Percentiles rank a stretch among this genome's conserved stretches.
phyloP scores from a whole-genome alignment of 2,888 invertebrate species.

The Pristionchus fissidentatus region DNA sequence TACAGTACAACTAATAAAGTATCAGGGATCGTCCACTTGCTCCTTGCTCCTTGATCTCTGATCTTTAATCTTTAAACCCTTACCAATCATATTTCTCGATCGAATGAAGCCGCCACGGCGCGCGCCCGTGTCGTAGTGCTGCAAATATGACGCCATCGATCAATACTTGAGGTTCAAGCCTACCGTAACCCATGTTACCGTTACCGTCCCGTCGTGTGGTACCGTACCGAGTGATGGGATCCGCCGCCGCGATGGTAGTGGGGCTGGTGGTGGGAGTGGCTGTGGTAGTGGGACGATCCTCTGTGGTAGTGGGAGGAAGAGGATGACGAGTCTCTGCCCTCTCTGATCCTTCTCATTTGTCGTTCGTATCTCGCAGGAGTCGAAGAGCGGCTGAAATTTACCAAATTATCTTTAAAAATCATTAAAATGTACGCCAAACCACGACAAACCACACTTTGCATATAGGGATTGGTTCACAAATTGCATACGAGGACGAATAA shows the following conservation, averaged over 20 bases:
- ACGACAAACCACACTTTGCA: not conserved
- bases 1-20: not conserved
- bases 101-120: slow-evolving; percentile 30
- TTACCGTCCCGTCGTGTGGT: not conserved
- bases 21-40: not conserved
- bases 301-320: not conserved
- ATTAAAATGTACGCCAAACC: not conserved
- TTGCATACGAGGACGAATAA: not conserved
- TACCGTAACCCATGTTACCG: not conserved
- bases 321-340: not conserved
- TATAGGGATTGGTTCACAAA: not conserved
- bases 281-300: not conserved
- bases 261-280: not conserved
- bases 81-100: not conserved
- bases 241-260: not conserved
- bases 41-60: not conserved
- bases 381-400: not conserved
- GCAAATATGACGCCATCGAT: not conserved
- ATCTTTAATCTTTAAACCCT: not conserved
- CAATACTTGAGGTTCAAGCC: not conserved
- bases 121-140: slow-evolving; percentile 22
- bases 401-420: not conserved
- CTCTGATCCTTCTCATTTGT: not conserved
- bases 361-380: not conserved
- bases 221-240: not conserved